These are phyloP conservation scores for Notodonta ziczac DNA, from an alignment of 2,888 invertebrate genomes.

Conservation along the genomic window DNA sequence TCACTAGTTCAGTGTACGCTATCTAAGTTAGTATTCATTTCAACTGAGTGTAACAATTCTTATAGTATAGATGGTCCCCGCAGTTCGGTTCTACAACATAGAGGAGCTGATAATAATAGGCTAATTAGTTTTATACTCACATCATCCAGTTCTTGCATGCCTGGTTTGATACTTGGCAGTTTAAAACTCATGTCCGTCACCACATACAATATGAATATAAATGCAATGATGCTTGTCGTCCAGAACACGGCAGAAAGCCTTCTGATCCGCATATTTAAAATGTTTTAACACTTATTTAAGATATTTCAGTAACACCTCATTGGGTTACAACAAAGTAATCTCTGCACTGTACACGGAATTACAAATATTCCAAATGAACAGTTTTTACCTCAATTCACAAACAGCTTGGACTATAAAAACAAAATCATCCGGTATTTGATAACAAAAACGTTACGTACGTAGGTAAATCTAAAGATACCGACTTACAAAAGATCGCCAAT, in stretches of 20 bases:
- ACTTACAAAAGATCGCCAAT: too few species aligned
- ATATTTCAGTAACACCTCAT: neutral
- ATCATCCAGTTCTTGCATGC: conserved; percentile 83
- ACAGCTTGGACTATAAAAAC: conserved; percentile 11
- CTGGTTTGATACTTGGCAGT: conserved; percentile 82
- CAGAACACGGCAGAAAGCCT: conserved; percentile 85
- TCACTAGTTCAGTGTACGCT: too few species aligned
- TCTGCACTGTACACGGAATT: neutral
- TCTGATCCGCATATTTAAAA: conserved; percentile 80
- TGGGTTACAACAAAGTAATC: neutral
- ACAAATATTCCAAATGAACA: too few species aligned
- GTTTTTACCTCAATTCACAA: neutral
- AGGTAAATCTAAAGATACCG: too few species aligned
- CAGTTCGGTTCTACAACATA: too few species aligned
- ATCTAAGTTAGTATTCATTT: too few species aligned
- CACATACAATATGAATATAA: conserved; percentile 87
- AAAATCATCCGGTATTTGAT: conserved; percentile 10
- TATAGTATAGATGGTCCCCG: neutral
- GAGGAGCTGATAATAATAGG: neutral
- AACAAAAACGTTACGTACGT: too few species aligned
- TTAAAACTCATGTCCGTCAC: conserved; percentile 87
- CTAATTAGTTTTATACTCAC: conserved; percentile 68
- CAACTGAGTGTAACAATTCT: too few species aligned
- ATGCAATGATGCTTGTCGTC: conserved; percentile 84
- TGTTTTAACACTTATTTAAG: neutral